Evolutionary conservation across 2,797 vertebrate species (phyloP).

Genomic region (Phataginus tricuspis): DNA sequence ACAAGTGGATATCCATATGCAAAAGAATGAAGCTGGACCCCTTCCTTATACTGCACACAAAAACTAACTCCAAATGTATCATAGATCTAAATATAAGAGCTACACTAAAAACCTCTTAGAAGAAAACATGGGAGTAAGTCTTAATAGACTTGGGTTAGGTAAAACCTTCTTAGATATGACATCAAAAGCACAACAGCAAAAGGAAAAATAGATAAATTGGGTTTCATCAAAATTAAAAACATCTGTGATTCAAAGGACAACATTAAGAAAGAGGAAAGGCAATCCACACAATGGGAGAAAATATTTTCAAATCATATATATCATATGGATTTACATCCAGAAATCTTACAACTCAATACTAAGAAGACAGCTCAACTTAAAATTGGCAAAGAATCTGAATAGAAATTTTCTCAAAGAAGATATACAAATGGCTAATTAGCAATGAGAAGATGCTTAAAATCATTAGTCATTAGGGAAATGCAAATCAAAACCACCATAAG

Average conservation of each 20-base stretch:
- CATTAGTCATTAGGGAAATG: slow-evolving; percentile 15
- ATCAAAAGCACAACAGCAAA: neutral
- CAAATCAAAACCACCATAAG: neutral
- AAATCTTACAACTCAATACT: neutral
- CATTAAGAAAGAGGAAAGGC: neutral
- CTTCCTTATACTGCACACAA: neutral
- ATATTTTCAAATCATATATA: neutral
- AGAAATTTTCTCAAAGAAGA: neutral
- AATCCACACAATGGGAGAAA: neutral
- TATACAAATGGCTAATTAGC: neutral
- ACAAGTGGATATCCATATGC: neutral
- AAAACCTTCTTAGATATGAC: neutral
- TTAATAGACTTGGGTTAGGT: neutral
- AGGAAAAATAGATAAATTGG: neutral
- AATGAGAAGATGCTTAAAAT: neutral
- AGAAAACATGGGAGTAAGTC: neutral
- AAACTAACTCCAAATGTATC: neutral
- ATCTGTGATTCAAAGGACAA: neutral
- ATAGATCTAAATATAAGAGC: neutral
- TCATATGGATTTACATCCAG: neutral
- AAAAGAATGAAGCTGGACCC: neutral
- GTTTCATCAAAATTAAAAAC: neutral
- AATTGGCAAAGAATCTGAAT: neutral
- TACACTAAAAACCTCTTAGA: neutral
- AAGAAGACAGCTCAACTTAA: neutral